Percentiles rank a stretch among this genome's conserved stretches.
phyloP scores from a whole-genome alignment of 2,113 vertebrate genomes.

The Myiopsitta monachus region DNA sequence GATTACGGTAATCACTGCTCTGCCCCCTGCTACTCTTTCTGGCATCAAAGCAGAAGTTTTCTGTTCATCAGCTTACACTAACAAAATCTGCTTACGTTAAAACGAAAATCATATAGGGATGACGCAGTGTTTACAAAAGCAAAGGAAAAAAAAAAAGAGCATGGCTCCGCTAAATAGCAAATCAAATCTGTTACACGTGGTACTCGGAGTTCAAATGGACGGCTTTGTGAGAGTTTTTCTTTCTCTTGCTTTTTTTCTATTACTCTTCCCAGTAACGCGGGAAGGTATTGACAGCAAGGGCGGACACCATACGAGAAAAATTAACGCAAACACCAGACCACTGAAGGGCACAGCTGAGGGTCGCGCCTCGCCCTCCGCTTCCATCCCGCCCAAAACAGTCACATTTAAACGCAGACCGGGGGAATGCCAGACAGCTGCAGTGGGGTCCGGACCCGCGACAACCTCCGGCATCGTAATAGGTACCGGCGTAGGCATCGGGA shows the following conservation, averaged over 20 bases:
- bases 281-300: not conserved
- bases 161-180: not conserved
- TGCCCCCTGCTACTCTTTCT: not conserved
- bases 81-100: not conserved
- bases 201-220: rapidly evolving
- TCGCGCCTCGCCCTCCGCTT: not conserved
- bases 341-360: not conserved
- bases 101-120: not conserved
- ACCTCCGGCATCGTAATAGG: not conserved
- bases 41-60: not conserved
- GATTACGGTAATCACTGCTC: not conserved
- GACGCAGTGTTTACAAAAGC: not conserved
- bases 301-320: not conserved
- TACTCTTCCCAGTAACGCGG: not conserved
- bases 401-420: rapidly evolving
- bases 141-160: not conserved
- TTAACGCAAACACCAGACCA: not conserved
- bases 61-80: not conserved
- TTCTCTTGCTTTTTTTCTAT: not conserved
- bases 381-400: not conserved
- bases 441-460: not conserved
- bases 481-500: not conserved
- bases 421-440: rapidly evolving
- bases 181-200: not conserved
- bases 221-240: not conserved